Conservation (phyloP, 2,797 vertebrate species). For the Aulostomus chinensis region DNA sequence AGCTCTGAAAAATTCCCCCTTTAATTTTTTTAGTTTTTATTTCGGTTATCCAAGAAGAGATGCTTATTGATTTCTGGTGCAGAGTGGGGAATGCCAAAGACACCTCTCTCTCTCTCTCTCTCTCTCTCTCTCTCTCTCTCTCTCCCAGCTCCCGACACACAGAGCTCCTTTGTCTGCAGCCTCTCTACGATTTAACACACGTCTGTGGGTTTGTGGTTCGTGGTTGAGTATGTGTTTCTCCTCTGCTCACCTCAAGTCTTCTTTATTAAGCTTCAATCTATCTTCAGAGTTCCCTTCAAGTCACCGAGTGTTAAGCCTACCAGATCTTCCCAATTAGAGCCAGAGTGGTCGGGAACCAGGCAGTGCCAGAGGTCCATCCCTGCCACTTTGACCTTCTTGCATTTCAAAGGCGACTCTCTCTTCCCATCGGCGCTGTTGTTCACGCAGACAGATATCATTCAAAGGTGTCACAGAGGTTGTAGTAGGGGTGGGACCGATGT, state of each 20-base stretch:
- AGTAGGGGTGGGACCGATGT: too few relatives aligned
- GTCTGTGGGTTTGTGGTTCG: conserved; percentile 40
- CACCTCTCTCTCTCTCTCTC: conserved; percentile 44
- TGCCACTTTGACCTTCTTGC: conserved; percentile 17
- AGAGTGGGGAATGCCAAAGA: conserved; percentile 39
- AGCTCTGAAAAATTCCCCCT: conserved; percentile 3
- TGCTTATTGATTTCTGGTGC: conserved; percentile 55
- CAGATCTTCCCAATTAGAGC: conserved; percentile 7
- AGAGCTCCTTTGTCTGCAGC: conserved; percentile 54
- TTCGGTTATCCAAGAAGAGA: conserved; percentile 27
- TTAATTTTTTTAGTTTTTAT: conserved; percentile 17
- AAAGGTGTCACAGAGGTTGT: too few relatives aligned
- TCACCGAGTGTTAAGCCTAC: conserved; percentile 7
- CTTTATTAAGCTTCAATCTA: background rate
- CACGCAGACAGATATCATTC: conserved; percentile 3
- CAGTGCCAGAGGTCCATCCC: conserved; percentile 29
- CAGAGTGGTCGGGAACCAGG: background rate
- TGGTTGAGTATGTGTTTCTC: conserved; percentile 4
- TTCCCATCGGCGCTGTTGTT: conserved; percentile 19
- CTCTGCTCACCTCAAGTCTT: background rate
- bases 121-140: conserved; percentile 35
- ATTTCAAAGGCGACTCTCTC: conserved; percentile 46
- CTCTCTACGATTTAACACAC: conserved; percentile 37
- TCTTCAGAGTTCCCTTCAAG: conserved; percentile 1
- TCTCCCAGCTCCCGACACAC: conserved; percentile 31